A percentile compares a stretch with the other conserved stretches of the same genome.
Conservation (phyloP, 2,797 vertebrate species). For the Chaetodon trifasciatus region DNA sequence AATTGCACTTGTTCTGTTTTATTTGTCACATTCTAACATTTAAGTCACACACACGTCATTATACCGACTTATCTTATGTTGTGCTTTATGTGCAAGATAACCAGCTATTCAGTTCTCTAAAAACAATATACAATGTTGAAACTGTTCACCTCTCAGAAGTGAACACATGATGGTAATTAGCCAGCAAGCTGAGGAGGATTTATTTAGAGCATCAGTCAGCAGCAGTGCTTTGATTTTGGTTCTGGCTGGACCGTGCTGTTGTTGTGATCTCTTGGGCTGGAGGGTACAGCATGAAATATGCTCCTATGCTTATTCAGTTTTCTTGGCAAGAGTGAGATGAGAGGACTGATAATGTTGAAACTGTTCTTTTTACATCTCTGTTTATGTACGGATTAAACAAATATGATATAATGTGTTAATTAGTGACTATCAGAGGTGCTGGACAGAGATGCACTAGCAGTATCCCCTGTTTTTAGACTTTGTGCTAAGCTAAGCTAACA, state of each 20-base stretch:
- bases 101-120: background rate
- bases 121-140: background rate
- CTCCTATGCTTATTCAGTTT: background rate
- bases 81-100: background rate
- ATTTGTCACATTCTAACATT: background rate
- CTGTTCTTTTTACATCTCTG: background rate
- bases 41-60: background rate
- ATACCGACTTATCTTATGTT: background rate
- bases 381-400: background rate
- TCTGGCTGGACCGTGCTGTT: background rate
- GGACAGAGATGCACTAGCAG: too few species aligned
- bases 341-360: background rate
- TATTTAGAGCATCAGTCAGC: constrained; percentile 4
- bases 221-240: constrained; percentile 7
- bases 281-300: background rate
- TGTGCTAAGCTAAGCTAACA: too few species aligned
- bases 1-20: background rate
- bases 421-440: background rate
- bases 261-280: background rate
- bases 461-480: background rate
- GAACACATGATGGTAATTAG: constrained; percentile 39
- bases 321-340: background rate
- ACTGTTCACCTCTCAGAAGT: background rate
- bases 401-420: background rate
- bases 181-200: constrained; percentile 3